These are phyloP conservation scores for Palythoa caribaeorum DNA, from an alignment of 92 coral and sea anemone species.

Conservation along the genomic window DNA sequence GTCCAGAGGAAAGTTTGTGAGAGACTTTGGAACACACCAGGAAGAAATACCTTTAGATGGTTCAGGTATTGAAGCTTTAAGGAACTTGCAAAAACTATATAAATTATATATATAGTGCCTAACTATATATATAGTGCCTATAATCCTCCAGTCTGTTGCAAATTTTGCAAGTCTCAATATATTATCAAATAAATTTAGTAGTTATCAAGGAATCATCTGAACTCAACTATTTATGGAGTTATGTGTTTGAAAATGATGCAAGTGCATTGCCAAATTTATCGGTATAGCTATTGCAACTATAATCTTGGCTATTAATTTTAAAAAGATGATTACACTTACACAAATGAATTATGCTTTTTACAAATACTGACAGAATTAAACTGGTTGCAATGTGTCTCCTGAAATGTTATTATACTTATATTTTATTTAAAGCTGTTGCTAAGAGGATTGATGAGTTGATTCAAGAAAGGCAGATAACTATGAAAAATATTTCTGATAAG, in stretches of 20 bases:
- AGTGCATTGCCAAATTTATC: too few relatives aligned
- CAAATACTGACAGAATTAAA: background rate
- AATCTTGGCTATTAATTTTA: background rate
- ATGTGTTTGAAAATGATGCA: too few relatives aligned
- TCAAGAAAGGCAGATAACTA: background rate
- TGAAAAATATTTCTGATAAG: background rate
- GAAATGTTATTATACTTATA: background rate
- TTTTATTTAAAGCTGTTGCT: background rate
- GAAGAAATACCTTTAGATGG: constrained; percentile 37
- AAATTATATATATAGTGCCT: too few relatives aligned
- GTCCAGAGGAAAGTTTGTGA: constrained; percentile 26
- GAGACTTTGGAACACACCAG: constrained; percentile 41
- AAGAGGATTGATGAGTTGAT: background rate
- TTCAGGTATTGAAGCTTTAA: constrained; percentile 13
- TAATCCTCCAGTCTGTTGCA: too few relatives aligned
- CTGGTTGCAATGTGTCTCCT: background rate
- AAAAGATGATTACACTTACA: background rate
- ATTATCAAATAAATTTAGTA: too few relatives aligned
- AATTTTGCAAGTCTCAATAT: too few relatives aligned
- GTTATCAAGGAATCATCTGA: too few relatives aligned
- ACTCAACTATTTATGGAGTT: too few relatives aligned
- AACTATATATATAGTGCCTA: too few relatives aligned
- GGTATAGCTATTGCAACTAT: too few relatives aligned
- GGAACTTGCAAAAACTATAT: background rate
- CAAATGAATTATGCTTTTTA: background rate